Conservation (phyloP, 2,113 vertebrate genomes). For the Tragelaphus imberbis region DNA sequence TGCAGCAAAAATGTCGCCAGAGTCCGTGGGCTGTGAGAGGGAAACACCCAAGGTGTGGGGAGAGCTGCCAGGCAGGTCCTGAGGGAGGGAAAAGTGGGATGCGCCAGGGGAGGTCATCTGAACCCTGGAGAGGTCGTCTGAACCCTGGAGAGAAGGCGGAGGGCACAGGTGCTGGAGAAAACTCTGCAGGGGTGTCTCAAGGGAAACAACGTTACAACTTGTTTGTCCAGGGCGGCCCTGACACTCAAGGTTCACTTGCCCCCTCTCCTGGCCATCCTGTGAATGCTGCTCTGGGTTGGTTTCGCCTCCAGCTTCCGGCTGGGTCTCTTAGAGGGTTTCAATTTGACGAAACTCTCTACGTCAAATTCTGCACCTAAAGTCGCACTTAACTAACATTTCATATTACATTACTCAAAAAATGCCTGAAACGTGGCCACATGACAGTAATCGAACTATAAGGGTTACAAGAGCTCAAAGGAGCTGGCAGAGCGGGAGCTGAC, state of each 20-base stretch:
- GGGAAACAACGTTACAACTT: background rate
- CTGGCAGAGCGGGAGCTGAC: background rate
- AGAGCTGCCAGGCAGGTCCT: background rate
- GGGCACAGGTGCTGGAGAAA: too few species aligned
- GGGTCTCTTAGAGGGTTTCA: background rate
- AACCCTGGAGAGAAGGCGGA: background rate
- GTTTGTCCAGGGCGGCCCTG: accelerated
- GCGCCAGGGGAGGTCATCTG: background rate
- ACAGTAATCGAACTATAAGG: background rate
- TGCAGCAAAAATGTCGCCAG: background rate
- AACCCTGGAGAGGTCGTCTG: background rate
- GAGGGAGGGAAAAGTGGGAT: background rate
- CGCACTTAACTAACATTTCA: background rate
- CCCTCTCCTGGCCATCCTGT: background rate
- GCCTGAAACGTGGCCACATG: background rate
- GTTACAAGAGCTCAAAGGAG: background rate
- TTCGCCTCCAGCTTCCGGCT: background rate
- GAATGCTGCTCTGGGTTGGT: background rate
- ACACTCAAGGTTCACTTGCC: background rate
- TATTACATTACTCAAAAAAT: background rate
- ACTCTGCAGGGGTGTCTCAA: accelerated
- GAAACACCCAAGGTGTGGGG: background rate
- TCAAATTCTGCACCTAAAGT: background rate
- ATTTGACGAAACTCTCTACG: background rate
- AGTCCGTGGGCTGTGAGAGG: background rate